Conservation (phyloP, 1,140 invertebrate species). For the Aplysia californica region DNA sequence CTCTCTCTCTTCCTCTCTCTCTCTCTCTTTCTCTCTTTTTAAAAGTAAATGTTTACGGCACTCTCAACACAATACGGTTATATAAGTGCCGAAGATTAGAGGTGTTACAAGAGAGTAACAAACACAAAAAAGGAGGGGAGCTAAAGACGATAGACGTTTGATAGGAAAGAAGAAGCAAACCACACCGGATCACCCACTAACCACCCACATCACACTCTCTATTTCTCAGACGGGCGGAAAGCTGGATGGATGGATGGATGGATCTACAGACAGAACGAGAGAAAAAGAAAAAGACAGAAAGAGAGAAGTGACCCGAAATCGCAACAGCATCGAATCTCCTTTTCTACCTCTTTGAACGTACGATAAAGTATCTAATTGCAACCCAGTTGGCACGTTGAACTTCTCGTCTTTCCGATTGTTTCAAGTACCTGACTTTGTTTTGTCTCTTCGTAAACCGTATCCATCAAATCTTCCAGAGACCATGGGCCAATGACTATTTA, state of each 20-base stretch:
- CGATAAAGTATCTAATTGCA: too few relatives aligned
- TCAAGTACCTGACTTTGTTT: background rate
- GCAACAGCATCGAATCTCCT: background rate
- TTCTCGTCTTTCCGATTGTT: background rate
- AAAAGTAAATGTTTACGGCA: background rate
- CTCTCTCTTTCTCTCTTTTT: constrained; percentile 7
- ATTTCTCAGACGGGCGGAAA: background rate
- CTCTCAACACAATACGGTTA: too few relatives aligned
- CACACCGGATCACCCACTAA: background rate
- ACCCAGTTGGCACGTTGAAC: too few relatives aligned
- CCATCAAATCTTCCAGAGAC: too few relatives aligned
- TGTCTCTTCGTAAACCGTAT: too few relatives aligned
- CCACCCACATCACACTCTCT: background rate
- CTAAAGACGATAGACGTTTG: background rate
- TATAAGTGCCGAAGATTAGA: too few relatives aligned
- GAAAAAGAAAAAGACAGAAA: background rate
- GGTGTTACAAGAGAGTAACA: too few relatives aligned
- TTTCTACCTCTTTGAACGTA: background rate
- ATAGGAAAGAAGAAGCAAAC: too few relatives aligned
- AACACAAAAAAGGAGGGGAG: background rate
- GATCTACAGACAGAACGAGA: background rate
- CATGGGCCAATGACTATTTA: too few relatives aligned
- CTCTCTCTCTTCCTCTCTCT: constrained; percentile 9
- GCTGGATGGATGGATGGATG: background rate
- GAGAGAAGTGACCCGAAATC: background rate